phyloP scores from a whole-genome alignment of 2,888 invertebrate genomes.

The Eledone cirrhosa region DNA sequence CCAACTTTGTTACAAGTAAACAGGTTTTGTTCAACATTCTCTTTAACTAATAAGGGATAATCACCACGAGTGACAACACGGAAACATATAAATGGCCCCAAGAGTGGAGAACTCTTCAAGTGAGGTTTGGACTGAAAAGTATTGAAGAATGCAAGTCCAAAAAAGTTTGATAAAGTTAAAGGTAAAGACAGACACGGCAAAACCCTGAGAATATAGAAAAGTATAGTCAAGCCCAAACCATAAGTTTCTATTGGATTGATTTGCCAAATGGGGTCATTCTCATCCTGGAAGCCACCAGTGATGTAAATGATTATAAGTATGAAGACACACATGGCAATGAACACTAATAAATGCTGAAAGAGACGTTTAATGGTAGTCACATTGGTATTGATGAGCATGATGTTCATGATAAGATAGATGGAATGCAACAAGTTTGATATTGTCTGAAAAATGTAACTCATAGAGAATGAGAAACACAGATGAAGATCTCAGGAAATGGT shows the following conservation, averaged over 20 bases:
- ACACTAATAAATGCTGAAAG: slow-evolving; percentile 10
- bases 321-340: slow-evolving; percentile 26
- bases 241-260: slow-evolving; percentile 46
- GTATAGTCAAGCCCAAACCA: slow-evolving; percentile 42
- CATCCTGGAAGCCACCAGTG: slow-evolving; percentile 19
- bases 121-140: slow-evolving; percentile 50
- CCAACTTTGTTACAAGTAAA: slow-evolving; percentile 39
- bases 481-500: too few relatives aligned
- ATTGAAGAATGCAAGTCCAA: slow-evolving; percentile 51
- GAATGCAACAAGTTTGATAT: neutral
- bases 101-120: slow-evolving; percentile 49
- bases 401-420: neutral
- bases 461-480: too few relatives aligned
- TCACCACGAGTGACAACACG: slow-evolving; percentile 47
- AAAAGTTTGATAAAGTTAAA: slow-evolving; percentile 50
- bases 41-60: slow-evolving; percentile 41
- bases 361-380: neutral
- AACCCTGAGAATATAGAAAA: slow-evolving; percentile 45
- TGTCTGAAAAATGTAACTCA: too few relatives aligned
- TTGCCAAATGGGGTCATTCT: slow-evolving; percentile 25
- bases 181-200: slow-evolving; percentile 48
- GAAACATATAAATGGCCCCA: slow-evolving; percentile 51
- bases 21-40: slow-evolving; percentile 37
- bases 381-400: neutral
- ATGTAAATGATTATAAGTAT: slow-evolving; percentile 17